phyloP scores from a whole-genome alignment of 2,797 vertebrate species.

The Oophaga sylvatica region DNA sequence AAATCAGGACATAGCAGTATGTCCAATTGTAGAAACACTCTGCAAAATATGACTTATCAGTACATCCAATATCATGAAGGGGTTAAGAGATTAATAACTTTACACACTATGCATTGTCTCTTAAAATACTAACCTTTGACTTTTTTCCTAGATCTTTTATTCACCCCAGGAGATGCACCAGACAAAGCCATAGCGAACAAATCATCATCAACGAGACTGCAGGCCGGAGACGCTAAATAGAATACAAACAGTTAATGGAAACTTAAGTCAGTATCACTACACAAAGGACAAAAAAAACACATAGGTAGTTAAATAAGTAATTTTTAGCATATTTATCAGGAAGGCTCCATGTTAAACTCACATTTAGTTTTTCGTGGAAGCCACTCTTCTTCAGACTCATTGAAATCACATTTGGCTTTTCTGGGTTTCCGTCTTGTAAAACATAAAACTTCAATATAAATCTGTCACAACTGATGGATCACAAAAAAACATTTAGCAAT shows the following conservation, averaged over 20 bases:
- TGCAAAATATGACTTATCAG: too few species aligned
- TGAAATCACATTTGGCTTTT: slow-evolving; percentile 66
- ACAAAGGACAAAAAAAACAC: background rate
- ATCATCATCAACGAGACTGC: slow-evolving; percentile 72
- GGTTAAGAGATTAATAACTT: too few species aligned
- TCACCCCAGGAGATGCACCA: slow-evolving; percentile 65
- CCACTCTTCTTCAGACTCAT: slow-evolving; percentile 69
- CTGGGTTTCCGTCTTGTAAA: slow-evolving; percentile 55
- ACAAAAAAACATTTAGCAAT: background rate
- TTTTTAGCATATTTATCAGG: slow-evolving; percentile 45
- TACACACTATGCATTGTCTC: background rate
- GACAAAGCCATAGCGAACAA: slow-evolving; percentile 77
- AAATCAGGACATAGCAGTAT: too few species aligned
- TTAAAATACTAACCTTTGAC: slow-evolving; percentile 54
- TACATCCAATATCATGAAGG: too few species aligned
- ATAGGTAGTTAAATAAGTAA: background rate
- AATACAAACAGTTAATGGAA: slow-evolving; percentile 59
- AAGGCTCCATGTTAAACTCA: slow-evolving; percentile 63
- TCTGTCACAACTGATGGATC: background rate
- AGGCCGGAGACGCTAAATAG: slow-evolving; percentile 53
- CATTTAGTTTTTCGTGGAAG: slow-evolving; percentile 71
- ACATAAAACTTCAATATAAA: background rate
- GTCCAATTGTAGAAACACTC: too few species aligned
- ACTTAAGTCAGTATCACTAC: slow-evolving; percentile 66
- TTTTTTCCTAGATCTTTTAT: slow-evolving; percentile 73